A percentile compares a stretch with the other conserved stretches of the same genome.
phyloP scores from a whole-genome alignment of 2,797 vertebrate species.

The Aselliscus stoliczkanus region DNA sequence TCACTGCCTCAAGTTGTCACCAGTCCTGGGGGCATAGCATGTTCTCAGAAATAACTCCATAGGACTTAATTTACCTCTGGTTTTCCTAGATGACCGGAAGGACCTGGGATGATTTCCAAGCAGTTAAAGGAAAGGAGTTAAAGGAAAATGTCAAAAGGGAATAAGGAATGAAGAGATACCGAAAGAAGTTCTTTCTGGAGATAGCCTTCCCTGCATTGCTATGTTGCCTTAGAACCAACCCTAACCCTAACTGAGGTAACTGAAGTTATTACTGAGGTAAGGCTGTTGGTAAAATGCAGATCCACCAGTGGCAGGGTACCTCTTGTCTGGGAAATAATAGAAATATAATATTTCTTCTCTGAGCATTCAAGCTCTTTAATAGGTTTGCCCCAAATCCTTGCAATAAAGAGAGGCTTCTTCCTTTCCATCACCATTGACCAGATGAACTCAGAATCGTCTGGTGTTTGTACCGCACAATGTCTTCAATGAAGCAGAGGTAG shows the following conservation, averaged over 20 bases:
- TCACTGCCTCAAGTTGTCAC: neutral
- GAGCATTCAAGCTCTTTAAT: neutral
- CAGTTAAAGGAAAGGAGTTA: neutral
- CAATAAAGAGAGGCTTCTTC: neutral
- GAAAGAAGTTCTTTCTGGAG: neutral
- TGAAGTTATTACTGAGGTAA: neutral
- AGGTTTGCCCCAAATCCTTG: neutral
- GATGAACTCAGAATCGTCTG: neutral
- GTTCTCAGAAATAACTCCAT: neutral
- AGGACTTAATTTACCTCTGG: neutral
- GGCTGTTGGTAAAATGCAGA: neutral
- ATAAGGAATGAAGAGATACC: neutral
- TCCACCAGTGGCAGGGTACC: neutral
- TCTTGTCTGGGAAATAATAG: neutral
- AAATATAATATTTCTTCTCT: neutral
- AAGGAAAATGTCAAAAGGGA: neutral
- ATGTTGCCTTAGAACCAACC: neutral
- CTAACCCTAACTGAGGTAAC: neutral
- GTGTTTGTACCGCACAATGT: neutral
- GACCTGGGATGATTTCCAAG: neutral
- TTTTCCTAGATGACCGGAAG: neutral
- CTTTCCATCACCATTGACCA: neutral
- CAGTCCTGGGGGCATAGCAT: neutral
- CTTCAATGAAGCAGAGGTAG: slow-evolving; percentile 47
- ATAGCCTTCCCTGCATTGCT: neutral